phyloP scores from a whole-genome alignment of 2,888 invertebrate species.

The Athalia circularis region DNA sequence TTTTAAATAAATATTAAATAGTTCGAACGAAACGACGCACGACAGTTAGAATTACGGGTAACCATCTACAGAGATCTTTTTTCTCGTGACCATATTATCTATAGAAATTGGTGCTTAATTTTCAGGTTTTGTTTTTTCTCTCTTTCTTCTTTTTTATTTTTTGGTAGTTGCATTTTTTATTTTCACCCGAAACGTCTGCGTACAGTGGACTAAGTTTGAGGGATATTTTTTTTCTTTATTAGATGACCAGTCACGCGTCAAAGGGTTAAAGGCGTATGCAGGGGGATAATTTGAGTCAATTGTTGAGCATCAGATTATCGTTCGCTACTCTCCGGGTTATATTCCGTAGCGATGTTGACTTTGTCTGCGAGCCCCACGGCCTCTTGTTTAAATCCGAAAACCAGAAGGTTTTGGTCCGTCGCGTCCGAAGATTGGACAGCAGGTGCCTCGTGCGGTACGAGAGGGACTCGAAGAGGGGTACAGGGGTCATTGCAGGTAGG shows the following conservation, averaged over 20 bases:
- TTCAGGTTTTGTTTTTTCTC: no score
- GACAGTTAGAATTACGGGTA: no score
- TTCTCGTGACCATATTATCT: no score
- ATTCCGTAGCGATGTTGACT: constrained; percentile 14
- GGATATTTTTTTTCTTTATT: not conserved
- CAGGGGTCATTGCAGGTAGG: not conserved
- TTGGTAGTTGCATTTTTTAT: no score
- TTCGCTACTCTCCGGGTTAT: constrained; percentile 3
- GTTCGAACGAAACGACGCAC: not conserved
- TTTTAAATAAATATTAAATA: not conserved
- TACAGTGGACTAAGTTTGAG: no score
- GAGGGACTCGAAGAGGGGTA: constrained; percentile 16
- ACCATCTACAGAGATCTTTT: no score
- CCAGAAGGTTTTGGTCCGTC: constrained; percentile 45
- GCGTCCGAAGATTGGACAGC: constrained; percentile 41
- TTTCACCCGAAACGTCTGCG: no score
- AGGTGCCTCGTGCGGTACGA: constrained; percentile 37
- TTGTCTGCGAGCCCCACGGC: constrained; percentile 19
- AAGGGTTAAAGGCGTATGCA: constrained; percentile 33
- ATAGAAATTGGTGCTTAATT: no score
- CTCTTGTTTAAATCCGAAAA: constrained; percentile 38
- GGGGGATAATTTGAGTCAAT: constrained; percentile 35
- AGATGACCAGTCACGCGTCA: constrained; percentile 29
- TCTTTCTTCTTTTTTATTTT: no score
- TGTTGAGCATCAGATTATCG: not conserved